phyloP scores from a whole-genome alignment of 35 echinoderm and acorn worm genomes.

The Apostichopus parvimensis region DNA sequence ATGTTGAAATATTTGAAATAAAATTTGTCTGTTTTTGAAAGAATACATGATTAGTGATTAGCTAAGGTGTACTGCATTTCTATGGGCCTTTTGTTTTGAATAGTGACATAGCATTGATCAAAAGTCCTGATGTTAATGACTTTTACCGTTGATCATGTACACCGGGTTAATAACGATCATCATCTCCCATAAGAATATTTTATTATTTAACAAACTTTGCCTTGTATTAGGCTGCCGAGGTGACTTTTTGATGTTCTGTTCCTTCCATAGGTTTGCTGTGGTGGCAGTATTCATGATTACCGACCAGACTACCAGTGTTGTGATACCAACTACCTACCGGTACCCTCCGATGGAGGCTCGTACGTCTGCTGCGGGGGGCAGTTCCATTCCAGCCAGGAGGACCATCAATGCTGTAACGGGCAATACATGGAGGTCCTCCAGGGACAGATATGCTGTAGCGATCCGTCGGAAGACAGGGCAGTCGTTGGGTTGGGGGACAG shows the following conservation, averaged over 20 bases:
- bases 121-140: too few species aligned
- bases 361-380: conserved; percentile 92
- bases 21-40: too few species aligned
- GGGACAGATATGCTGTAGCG: conserved; percentile 91
- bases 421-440: conserved; percentile 77
- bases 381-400: conserved; percentile 65
- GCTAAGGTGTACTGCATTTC: too few species aligned
- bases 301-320: conserved; percentile 80
- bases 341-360: conserved; percentile 29
- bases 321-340: conserved; percentile 85
- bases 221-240: background rate
- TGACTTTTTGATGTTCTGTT: background rate
- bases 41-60: too few species aligned
- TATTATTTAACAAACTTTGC: too few species aligned
- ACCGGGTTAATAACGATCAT: too few species aligned
- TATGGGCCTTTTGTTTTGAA: too few species aligned
- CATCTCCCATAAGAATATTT: too few species aligned
- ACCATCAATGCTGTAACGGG: conserved; percentile 83
- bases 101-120: too few species aligned
- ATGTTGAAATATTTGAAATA: too few species aligned
- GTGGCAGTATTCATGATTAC: conserved; percentile 72
- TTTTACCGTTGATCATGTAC: too few species aligned
- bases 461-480: conserved; percentile 71
- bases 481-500: conserved; percentile 80
- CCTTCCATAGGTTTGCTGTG: conserved; percentile 70